Evolutionary conservation across 2,888 invertebrate genomes (phyloP), one percentile per base, ranked within the genome.

Genomic region (Tigriopus californicus): DNA sequence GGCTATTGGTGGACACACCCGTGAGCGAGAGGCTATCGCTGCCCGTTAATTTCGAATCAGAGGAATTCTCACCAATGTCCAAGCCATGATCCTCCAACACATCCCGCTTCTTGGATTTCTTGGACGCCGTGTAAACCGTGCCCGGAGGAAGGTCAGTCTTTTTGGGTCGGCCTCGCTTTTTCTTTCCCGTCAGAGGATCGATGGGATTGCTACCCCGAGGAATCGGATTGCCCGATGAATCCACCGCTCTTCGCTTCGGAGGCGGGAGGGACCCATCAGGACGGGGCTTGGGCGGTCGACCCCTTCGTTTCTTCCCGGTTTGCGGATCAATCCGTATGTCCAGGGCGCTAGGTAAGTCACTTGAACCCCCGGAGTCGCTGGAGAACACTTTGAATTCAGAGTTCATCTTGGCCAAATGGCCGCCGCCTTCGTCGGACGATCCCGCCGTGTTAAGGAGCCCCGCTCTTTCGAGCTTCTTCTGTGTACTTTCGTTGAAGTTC

Each of bases 261-360:
- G 63, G 61, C 44, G 64, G 64, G 41, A 62, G 61, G 25, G 62
- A 63, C 13, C 63, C 81, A 68, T 79, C 82, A 68, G 78, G 78
- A 68, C 82, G 82, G 18, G 82, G 80, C 72, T 88, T 88, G 74
- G 87, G 87, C 62, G 88, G 87, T n/a, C 66, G 61, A 20, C 66
- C 66, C n/a, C 66, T 61, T 57, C 66, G 65, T 62, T 66, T 66
- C 61, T 64, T 65, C 10, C 59, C 59, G 1, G 59, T 59, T 3
- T 33, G 10, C 6, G 59, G 59, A 15, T 59, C 59, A 15, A 59
- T 22, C 20, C 49, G 2, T 8, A 49, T 22, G 56, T 48, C 56
- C 22, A 57, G 74, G 8, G 33, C 33, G 3, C 33, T 8, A 8
- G 33, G 33, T 8, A 33, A 33, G 64, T 72, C 72, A 68, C 72